Evolutionary conservation across 2,888 invertebrate genomes (phyloP), one percentile per base, ranked within the genome.

Genomic region (Drosophila acutilabella): DNA sequence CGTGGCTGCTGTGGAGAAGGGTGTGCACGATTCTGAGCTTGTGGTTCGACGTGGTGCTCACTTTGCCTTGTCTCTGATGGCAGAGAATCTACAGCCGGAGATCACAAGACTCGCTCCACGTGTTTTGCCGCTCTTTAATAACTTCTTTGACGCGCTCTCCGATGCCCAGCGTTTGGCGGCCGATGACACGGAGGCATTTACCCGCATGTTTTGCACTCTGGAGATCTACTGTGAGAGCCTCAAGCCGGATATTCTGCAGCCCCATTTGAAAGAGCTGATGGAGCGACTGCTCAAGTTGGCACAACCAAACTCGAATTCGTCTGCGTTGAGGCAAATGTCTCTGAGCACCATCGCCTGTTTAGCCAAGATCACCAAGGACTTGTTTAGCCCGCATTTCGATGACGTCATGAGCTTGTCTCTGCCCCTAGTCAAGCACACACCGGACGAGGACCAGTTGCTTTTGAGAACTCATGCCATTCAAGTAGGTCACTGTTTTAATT

Each of bases 31-130:
- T 14, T 4, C n/a, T 1, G 54, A 14, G 0, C 2, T 7, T 0
- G 4, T 16, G 14, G 75, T 76, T 0, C 61, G 53, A 5, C 57
- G 48, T 2, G 45, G 41, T 0, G 61, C 67, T 0, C 50, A 26
- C 14, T 61, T 23, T n/a, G 36, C 60, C 0, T 14, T 76, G 13
- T 3, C 74, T 11, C 26, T 26, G 0, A 58, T 74, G 47, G 58
- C 61, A 10, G 59, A 64, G n/a, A 18, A 50, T 8, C 44, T 71
- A 4, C 64, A 71, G 10, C 75, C 75, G 10, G 58, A 61, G 38
- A 47, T 71, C 0, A 67, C 75, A 10, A 42, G 26, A 0, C 18
- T 59, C 11, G 40, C 67, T 5, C 16, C 18, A 0, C 18, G 10
- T 0, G n/a, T 76, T 0, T 8, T 76, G 11, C 53, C 68, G 0